Base-by-base conservation (phyloP, 1,140 invertebrate genomes). In the Bombus turneri region DNA sequence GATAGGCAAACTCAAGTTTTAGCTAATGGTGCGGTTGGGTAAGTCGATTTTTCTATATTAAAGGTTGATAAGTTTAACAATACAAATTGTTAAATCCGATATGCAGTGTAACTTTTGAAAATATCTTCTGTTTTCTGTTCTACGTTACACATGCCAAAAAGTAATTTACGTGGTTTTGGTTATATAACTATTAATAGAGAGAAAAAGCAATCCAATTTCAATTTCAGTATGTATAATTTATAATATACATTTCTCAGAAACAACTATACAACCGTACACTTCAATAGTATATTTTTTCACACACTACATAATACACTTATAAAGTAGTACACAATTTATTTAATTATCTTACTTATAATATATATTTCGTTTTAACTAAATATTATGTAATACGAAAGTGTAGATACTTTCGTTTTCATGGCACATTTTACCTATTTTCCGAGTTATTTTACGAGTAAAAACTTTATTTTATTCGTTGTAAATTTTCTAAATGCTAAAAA, bases 11-110 rank as follows among this genome's bases (percentile, higher is more conserved):
- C 97, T 82, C 96, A 97, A 94, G 96, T 97, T 90, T 95, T 98
- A 86, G 95, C 96, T 83, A 97, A 97, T 94, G 97, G 97, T 88
- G 97, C 96, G 86, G 96, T 98, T 85, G 97, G 97, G 97, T 98
- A 86, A 90, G 87, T 25, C 25, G 8, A 57, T 57, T 39, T n/a
- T 15, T 28, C 1, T 8, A 12, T 15, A 15, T 41, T 41, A 12
- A 39, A n/a, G 1, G 3, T 37, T 37, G 8, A 22, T 37, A 68
- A 68, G 9, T 12, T 68, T 68, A 22, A 68, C 31, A 10, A 68
- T 37, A 25, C 34, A 37, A 22, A 68, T 37, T 37, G 47, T 53
- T 4, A 71, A 25, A 39, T 71, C 12, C 12, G 25, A 57, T 28
- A 18, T 57, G 8, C 13, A 6, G 13, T 39, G 9, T 13, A 28